These are phyloP conservation scores for Rostratula benghalensis DNA, from an alignment of 2,113 vertebrate genomes.

Conservation along the genomic window DNA sequence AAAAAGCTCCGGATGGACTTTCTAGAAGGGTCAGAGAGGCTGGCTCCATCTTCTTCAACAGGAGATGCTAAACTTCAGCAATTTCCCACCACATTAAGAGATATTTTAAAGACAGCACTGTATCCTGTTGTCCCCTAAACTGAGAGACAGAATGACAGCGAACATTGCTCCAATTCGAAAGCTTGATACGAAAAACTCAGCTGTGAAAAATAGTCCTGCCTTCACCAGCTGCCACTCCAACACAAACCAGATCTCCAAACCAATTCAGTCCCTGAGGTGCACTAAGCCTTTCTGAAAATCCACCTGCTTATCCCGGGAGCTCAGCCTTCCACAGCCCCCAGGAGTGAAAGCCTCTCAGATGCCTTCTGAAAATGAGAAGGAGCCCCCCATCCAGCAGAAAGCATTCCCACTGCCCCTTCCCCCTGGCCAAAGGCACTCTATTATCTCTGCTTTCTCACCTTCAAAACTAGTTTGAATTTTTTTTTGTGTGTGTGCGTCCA, in stretches of 20 bases:
- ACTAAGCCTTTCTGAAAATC: neutral
- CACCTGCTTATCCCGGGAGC: neutral
- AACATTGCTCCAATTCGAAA: neutral
- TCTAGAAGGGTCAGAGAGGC: neutral
- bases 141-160: neutral
- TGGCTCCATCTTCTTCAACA: neutral
- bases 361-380: neutral
- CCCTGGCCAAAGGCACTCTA: neutral
- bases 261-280: neutral
- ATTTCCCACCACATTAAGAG: neutral
- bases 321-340: neutral
- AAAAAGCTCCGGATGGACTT: neutral
- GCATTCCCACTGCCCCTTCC: neutral
- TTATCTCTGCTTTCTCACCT: neutral
- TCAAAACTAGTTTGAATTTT: neutral
- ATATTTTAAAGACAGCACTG: neutral
- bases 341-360: neutral
- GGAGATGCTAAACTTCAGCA: neutral
- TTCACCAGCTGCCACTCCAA: neutral
- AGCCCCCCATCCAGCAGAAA: neutral
- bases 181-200: neutral
- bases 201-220: neutral
- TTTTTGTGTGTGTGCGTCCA: too few relatives aligned
- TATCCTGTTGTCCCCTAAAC: neutral
- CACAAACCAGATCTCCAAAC: neutral